A percentile compares a stretch with the other conserved stretches of the same genome.
Evolutionary conservation across 2,113 vertebrate genomes (phyloP).

Genomic region (Telmatochromis sp.): DNA sequence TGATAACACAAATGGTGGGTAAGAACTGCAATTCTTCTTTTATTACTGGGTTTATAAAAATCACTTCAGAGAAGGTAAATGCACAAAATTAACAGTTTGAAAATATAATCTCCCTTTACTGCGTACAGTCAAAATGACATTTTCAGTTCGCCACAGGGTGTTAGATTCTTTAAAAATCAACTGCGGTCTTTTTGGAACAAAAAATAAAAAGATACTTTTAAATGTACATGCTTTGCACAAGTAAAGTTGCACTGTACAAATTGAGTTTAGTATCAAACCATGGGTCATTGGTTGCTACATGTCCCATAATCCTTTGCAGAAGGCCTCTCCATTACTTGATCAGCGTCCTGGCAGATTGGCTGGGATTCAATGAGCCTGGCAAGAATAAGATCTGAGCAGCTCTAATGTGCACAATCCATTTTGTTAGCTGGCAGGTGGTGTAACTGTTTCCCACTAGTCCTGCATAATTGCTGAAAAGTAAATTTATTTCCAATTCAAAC

Average conservation of each 20-base stretch:
- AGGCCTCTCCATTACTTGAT: background rate
- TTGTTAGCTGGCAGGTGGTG: background rate
- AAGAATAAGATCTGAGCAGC: background rate
- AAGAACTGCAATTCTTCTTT: accelerated
- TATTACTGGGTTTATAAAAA: background rate
- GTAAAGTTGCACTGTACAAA: background rate
- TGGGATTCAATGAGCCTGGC: background rate
- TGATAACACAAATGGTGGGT: background rate
- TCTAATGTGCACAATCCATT: background rate
- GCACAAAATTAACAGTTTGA: background rate
- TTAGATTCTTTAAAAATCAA: background rate
- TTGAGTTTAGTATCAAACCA: background rate
- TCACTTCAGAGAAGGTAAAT: background rate
- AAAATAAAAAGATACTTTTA: background rate
- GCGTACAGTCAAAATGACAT: background rate
- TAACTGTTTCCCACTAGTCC: background rate
- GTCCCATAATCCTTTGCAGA: background rate
- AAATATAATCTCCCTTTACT: background rate
- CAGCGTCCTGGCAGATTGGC: background rate
- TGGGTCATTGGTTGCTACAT: background rate
- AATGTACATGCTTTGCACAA: background rate
- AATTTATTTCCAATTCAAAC: background rate
- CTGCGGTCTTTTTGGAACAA: background rate
- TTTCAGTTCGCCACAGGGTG: background rate
- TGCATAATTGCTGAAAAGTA: background rate